A percentile compares a stretch with the other conserved stretches of the same genome.
Evolutionary conservation across 23 tunicate species (phyloP).

Genomic region (Ciona savignyi): DNA sequence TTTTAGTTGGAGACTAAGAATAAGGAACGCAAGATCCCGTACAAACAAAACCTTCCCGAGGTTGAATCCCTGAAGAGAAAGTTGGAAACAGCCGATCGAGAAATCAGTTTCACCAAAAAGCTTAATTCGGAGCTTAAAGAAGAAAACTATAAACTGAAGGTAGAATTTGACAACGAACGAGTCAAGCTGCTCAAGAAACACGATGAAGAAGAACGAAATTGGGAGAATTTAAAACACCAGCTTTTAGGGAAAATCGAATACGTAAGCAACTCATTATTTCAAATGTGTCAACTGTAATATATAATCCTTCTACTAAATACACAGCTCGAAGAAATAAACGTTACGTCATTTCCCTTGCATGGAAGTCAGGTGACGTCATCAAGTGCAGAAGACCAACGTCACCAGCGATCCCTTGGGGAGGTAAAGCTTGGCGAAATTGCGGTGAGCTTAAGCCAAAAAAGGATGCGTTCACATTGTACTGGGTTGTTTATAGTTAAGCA

Average conservation of each 20-base stretch:
- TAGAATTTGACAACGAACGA: conserved; percentile 18
- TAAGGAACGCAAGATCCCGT: too few relatives aligned
- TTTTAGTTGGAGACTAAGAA: too few relatives aligned
- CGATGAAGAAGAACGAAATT: conserved; percentile 46
- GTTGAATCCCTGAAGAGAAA: conserved; percentile 7
- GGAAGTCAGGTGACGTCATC: conserved; percentile 55
- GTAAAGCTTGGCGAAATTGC: not conserved
- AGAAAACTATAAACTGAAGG: not conserved
- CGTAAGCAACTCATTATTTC: conserved; percentile 3
- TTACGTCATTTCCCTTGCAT: conserved; percentile 31
- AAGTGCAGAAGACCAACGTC: conserved; percentile 15
- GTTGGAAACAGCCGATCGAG: conserved; percentile 8
- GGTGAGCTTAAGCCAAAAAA: too few relatives aligned
- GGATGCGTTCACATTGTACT: too few relatives aligned
- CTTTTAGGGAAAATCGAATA: conserved; percentile 49
- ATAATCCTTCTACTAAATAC: too few relatives aligned
- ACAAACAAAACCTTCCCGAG: not conserved
- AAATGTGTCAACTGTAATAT: too few relatives aligned
- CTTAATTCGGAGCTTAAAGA: not conserved
- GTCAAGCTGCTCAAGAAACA: conserved; percentile 5
- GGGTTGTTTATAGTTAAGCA: too few relatives aligned
- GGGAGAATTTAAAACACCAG: conserved; percentile 36
- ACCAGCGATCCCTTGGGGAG: not conserved
- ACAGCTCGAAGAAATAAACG: not conserved
- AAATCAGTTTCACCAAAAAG: conserved; percentile 6